Percentiles rank a stretch among this genome's conserved stretches.
phyloP scores from a whole-genome alignment of 2,888 invertebrate species.

The Linnaemya vulpina region DNA sequence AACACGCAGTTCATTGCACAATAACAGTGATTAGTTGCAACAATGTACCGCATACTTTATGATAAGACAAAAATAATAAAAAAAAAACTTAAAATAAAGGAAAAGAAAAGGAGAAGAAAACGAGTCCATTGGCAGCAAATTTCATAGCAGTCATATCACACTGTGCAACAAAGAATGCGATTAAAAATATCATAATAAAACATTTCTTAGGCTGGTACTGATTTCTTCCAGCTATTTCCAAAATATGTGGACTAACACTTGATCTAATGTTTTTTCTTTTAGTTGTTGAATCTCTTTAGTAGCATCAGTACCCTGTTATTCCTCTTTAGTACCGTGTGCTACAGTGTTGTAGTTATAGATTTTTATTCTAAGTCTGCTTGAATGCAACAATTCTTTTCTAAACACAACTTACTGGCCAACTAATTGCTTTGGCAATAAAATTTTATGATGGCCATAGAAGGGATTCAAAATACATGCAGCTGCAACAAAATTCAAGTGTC shows the following conservation, averaged over 20 bases:
- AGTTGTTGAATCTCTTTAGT: no score
- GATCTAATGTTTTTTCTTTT: no score
- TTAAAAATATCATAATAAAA: no score
- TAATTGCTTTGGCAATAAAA: slow-evolving; percentile 54
- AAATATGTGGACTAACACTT: no score
- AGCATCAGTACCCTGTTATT: no score
- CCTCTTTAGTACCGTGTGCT: no score
- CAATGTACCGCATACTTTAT: slow-evolving; percentile 60
- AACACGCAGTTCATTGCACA: slow-evolving; percentile 39
- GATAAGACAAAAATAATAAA: slow-evolving; percentile 19
- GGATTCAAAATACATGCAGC: slow-evolving; percentile 36
- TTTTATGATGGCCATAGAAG: slow-evolving; percentile 32
- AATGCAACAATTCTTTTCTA: slow-evolving; percentile 10
- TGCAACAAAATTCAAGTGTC: slow-evolving; percentile 41
- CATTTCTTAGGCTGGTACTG: no score
- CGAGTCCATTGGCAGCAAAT: background rate
- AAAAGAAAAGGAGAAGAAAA: background rate
- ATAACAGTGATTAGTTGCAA: slow-evolving; percentile 64
- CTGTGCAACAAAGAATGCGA: no score
- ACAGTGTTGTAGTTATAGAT: slow-evolving; percentile 9
- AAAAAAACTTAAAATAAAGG: background rate
- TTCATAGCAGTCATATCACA: slow-evolving; percentile 51
- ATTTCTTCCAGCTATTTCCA: no score
- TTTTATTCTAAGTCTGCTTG: slow-evolving; percentile 32
- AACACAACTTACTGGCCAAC: background rate